phyloP scores from a whole-genome alignment of 64 coral and sea anemone species.

The Montipora capricornis region DNA sequence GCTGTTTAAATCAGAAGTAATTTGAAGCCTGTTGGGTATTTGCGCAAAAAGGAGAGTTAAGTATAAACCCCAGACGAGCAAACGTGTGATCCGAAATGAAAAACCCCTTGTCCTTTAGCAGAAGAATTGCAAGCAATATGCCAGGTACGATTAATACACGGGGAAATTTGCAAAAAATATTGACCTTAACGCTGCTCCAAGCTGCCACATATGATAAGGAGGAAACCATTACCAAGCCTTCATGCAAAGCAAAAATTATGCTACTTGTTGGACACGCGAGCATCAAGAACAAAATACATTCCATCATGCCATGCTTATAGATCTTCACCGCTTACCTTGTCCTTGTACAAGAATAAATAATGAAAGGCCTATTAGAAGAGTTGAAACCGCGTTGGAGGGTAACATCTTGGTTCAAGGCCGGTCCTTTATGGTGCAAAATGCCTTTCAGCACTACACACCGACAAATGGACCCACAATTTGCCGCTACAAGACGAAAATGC shows the following conservation, averaged over 20 bases:
- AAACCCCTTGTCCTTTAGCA: conserved; percentile 5
- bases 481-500: conserved; percentile 10
- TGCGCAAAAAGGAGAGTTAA: neutral
- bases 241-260: neutral
- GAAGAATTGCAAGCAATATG: neutral
- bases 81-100: conserved; percentile 11
- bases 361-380: conserved; percentile 10
- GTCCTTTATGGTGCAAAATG: conserved; percentile 38
- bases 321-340: conserved; percentile 24
- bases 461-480: conserved; percentile 14
- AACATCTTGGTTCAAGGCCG: conserved; percentile 21
- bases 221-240: neutral
- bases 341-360: conserved; percentile 48
- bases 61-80: neutral
- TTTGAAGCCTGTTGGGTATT: neutral
- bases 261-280: neutral
- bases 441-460: conserved; percentile 21
- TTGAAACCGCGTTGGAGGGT: neutral
- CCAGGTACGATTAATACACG: neutral
- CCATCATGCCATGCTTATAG: neutral
- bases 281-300: neutral
- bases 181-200: neutral
- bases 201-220: conserved; percentile 23
- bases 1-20: neutral
- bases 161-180: neutral